Base-by-base conservation (phyloP, 2,888 invertebrate genomes). In the Epinotia brunnichana region DNA sequence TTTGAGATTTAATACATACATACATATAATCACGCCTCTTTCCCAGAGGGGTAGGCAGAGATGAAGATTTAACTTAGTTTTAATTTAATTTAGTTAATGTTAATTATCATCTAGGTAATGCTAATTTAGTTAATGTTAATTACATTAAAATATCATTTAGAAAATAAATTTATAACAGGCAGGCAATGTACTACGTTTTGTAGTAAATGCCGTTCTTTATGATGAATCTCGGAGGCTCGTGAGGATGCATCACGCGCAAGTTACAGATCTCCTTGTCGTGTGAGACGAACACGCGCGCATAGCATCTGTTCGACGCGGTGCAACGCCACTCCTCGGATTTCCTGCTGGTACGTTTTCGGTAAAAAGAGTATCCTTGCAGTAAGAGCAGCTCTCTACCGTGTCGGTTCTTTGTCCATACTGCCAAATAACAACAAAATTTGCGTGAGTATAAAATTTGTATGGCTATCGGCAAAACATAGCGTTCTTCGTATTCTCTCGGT, bases 181-280 rank as follows among this genome's bases (percentile, higher is more conserved):
- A 5, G n/a, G n/a, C n/a, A n/a, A n/a, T n/a, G n/a, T n/a, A n/a
- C 48, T 48, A 48, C 48, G 21, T 19, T 56, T 66, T 66, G 5
- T 54, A 39, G 11, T 56, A 66, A 29, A 66, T n/a, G 3, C 54
- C 66, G 9, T 66, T 48, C 48, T 15, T 48, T 48, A 48, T 48
- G 48, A 48, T n/a, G 48, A 48, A 48, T n/a, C 48, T 48, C 15
- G 48, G 48, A 5, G 48, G 48, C 48, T 48, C 15, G n/a, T 48
- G 48, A 48, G n/a, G 1, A n/a, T 48, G 48, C 48, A 48, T n/a
- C n/a, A 48, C 5, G n/a, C 7, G n/a, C 48, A 48, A 48, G 4
- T n/a, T 41, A 10, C 3, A 41, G n/a, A 66, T 54, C 9, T 56
- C 56, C 24, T 56, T 56, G 24, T 15, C 21, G 56, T 56, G 56